phyloP scores from a whole-genome alignment of 2,888 invertebrate species.

The Aromia moschata region DNA sequence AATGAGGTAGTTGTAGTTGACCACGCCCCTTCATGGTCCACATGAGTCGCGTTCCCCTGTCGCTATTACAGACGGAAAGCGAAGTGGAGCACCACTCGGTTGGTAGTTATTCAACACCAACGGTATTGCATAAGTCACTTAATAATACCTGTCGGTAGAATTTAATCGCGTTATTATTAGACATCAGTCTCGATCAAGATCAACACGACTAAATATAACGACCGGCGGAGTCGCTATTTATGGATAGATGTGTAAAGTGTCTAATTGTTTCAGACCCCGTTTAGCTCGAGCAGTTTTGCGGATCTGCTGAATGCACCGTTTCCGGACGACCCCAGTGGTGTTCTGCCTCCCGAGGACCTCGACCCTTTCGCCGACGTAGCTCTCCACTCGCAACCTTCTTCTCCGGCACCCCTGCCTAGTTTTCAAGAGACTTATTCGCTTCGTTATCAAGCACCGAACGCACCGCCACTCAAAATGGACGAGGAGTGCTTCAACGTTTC shows the following conservation, averaged over 20 bases:
- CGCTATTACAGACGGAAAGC: slow-evolving; percentile 46
- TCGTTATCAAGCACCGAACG: slow-evolving; percentile 64
- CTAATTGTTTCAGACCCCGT: slow-evolving; percentile 70
- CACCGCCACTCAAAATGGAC: slow-evolving; percentile 80
- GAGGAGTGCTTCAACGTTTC: slow-evolving; percentile 81
- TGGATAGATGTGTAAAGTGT: slow-evolving; percentile 27
- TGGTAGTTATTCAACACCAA: slow-evolving; percentile 47
- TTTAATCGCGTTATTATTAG: slow-evolving; percentile 33
- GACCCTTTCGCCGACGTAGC: slow-evolving; percentile 79
- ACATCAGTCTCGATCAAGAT: slow-evolving; percentile 26
- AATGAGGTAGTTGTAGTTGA: slow-evolving; percentile 47
- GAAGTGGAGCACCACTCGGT: slow-evolving; percentile 44
- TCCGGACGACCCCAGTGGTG: slow-evolving; percentile 76
- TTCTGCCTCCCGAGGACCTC: slow-evolving; percentile 72
- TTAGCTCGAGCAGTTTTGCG: slow-evolving; percentile 80
- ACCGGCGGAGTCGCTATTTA: slow-evolving; percentile 31
- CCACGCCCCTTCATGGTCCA: slow-evolving; percentile 50
- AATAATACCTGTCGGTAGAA: slow-evolving; percentile 27
- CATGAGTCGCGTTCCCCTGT: slow-evolving; percentile 46
- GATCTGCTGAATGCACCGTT: slow-evolving; percentile 80
- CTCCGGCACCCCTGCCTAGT: slow-evolving; percentile 75
- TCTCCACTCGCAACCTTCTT: slow-evolving; percentile 58
- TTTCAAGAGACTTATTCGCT: slow-evolving; percentile 90
- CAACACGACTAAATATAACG: slow-evolving; percentile 27
- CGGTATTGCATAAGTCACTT: slow-evolving; percentile 16